phyloP scores from a whole-genome alignment of 2,888 invertebrate species.

The Peribatodes rhomboidaria region DNA sequence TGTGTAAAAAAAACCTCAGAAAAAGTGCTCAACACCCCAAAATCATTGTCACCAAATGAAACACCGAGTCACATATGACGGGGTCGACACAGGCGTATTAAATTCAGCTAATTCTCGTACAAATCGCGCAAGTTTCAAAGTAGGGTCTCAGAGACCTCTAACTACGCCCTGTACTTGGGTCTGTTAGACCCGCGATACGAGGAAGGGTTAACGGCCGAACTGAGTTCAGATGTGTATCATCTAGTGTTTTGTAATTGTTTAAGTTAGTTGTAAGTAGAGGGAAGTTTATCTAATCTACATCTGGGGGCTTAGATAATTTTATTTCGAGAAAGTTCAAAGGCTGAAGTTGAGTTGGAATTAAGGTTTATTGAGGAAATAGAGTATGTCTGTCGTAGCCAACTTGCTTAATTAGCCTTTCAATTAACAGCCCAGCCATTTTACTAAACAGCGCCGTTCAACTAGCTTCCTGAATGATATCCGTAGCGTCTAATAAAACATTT shows the following conservation, averaged over 20 bases:
- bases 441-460: too few species aligned
- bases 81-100: slow-evolving; percentile 63
- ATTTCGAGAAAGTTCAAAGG: slow-evolving; percentile 28
- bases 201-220: slow-evolving; percentile 61
- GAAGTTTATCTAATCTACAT: slow-evolving; percentile 34
- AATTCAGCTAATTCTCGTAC: slow-evolving; percentile 71
- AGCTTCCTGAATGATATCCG: too few species aligned
- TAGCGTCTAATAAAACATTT: too few species aligned
- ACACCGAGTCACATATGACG: slow-evolving; percentile 64
- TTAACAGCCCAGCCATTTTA: too few species aligned
- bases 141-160: slow-evolving; percentile 62
- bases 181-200: slow-evolving; percentile 47
- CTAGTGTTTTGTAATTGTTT: slow-evolving; percentile 48
- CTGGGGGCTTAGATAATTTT: slow-evolving; percentile 29
- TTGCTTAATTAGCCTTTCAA: too few species aligned
- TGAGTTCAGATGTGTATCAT: slow-evolving; percentile 57
- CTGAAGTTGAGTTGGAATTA: slow-evolving; percentile 7
- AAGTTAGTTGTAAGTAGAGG: slow-evolving; percentile 31
- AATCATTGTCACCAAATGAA: slow-evolving; percentile 53
- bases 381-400: neutral
- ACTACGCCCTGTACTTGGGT: slow-evolving; percentile 55
- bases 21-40: slow-evolving; percentile 15
- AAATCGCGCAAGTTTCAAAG: slow-evolving; percentile 72
- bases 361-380: slow-evolving; percentile 3
- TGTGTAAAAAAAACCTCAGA: neutral